Conservation (phyloP, 2,113 vertebrate genomes). For the Tichodroma muraria region DNA sequence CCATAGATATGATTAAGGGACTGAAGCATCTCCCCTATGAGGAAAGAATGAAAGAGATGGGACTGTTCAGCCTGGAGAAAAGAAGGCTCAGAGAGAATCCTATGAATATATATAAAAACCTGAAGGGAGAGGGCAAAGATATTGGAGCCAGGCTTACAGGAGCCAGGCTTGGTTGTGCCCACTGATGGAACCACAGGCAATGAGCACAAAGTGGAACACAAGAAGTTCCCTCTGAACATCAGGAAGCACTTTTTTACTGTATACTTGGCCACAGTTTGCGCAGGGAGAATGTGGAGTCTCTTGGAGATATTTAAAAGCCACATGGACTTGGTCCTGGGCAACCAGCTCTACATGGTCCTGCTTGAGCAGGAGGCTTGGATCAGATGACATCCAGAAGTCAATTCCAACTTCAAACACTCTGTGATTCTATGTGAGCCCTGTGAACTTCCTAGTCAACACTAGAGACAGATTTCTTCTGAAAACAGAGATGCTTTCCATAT, state of each 20-base stretch:
- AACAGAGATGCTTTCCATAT: neutral
- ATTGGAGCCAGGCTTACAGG: neutral
- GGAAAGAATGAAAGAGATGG: neutral
- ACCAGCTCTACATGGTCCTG: neutral
- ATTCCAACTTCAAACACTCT: neutral
- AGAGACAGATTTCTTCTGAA: neutral
- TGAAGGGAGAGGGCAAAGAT: neutral
- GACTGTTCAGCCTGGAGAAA: neutral
- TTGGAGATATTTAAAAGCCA: neutral
- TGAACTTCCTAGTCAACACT: neutral
- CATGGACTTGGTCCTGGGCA: neutral
- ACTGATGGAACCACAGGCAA: neutral
- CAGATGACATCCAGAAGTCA: neutral
- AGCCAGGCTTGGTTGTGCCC: neutral
- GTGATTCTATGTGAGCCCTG: neutral
- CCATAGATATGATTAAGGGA: neutral
- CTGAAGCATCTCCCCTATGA: neutral
- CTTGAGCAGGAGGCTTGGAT: neutral
- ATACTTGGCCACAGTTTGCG: neutral
- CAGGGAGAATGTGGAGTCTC: neutral
- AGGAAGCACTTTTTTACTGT: neutral
- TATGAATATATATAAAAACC: neutral
- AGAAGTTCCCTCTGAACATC: neutral
- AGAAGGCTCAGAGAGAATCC: neutral
- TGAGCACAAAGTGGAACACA: neutral